phyloP scores from a whole-genome alignment of 2,797 vertebrate species.

The Telmatherina bonti region DNA sequence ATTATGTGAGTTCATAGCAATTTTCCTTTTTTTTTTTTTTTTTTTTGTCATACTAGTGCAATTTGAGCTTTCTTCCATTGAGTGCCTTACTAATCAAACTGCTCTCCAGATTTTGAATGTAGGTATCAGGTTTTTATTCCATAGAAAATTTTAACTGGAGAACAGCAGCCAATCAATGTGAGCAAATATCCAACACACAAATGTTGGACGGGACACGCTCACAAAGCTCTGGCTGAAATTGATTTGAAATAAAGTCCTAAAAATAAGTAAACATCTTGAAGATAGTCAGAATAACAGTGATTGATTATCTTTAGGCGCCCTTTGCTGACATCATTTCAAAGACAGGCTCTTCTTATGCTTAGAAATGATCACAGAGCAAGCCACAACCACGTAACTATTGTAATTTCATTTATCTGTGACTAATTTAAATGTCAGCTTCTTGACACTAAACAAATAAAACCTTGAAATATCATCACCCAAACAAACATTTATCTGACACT shows the following conservation, averaged over 20 bases:
- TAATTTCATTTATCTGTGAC: neutral
- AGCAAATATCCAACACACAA: neutral
- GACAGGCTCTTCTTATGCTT: neutral
- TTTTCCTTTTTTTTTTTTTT: neutral
- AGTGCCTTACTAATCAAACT: neutral
- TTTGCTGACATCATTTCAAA: neutral
- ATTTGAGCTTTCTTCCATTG: neutral
- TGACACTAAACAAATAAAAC: neutral
- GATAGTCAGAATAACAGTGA: neutral
- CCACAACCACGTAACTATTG: neutral
- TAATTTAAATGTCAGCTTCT: neutral
- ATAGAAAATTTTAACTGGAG: neutral
- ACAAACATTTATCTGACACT: constrained; percentile 6
- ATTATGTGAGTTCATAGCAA: neutral
- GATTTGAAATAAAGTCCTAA: neutral
- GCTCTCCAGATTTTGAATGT: neutral
- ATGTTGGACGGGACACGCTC: neutral
- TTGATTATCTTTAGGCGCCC: no score
- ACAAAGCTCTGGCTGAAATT: neutral
- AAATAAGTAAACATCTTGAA: neutral
- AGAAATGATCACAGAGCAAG: neutral
- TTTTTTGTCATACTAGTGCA: neutral
- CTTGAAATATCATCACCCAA: neutral
- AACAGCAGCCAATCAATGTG: neutral
- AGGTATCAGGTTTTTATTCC: neutral